phyloP scores from a whole-genome alignment of 2,113 vertebrate species.

The Protomyctophum bolini region DNA sequence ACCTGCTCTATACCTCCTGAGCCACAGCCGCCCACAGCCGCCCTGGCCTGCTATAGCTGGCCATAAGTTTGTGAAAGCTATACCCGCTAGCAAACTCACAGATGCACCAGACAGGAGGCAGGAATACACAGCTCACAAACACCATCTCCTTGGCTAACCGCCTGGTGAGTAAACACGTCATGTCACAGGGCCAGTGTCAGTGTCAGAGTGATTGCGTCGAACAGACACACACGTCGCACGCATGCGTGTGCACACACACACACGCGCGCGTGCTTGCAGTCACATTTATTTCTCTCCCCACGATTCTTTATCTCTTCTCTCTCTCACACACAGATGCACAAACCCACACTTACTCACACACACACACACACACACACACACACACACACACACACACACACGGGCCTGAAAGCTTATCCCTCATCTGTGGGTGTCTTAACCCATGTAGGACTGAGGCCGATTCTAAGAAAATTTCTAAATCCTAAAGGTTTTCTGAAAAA shows the following conservation, averaged over 20 bases:
- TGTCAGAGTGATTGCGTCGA: background rate
- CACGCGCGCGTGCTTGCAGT: too few relatives aligned
- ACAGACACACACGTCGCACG: background rate
- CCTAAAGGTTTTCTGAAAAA: too few relatives aligned
- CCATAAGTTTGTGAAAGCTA: conserved; percentile 82
- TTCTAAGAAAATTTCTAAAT: too few relatives aligned
- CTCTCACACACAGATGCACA: too few relatives aligned
- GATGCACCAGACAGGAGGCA: conserved; percentile 84
- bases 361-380: background rate
- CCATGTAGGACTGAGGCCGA: too few relatives aligned
- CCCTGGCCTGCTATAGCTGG: too few relatives aligned
- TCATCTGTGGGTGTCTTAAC: background rate
- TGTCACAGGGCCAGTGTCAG: background rate
- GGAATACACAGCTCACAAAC: conserved; percentile 77
- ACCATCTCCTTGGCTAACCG: conserved; percentile 87
- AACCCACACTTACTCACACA: background rate
- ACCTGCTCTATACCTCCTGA: too few relatives aligned
- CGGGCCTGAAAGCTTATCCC: background rate
- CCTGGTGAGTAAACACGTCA: conserved; percentile 77
- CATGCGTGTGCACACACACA: too few relatives aligned
- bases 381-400: conserved; percentile 6
- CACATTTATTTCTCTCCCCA: too few relatives aligned
- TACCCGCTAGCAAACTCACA: conserved; percentile 82
- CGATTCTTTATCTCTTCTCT: too few relatives aligned
- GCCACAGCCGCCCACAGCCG: too few relatives aligned